Percentiles rank a stretch among this genome's conserved stretches.
phyloP scores from a whole-genome alignment of 2,797 vertebrate genomes.

The Pangasius djambal region DNA sequence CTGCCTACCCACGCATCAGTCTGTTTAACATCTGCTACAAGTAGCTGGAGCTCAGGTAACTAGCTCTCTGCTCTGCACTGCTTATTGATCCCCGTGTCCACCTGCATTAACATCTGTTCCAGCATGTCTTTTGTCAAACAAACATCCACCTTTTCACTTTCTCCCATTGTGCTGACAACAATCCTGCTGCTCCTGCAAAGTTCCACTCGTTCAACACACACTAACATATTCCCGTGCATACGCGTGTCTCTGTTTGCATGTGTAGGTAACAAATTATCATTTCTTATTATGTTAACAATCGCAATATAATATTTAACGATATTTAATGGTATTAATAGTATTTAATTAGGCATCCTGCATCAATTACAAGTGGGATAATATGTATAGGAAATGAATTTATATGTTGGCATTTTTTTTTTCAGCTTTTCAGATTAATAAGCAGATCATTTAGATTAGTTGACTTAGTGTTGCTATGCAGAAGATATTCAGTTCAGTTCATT shows the following conservation, averaged over 20 bases:
- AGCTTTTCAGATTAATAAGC: not conserved
- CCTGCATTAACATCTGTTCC: conserved; percentile 84
- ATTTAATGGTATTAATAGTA: not conserved
- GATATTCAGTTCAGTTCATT: not conserved
- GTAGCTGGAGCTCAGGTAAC: conserved; percentile 81
- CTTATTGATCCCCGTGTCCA: conserved; percentile 82
- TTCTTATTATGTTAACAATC: not conserved
- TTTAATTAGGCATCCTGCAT: not conserved
- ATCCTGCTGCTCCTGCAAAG: conserved; percentile 33
- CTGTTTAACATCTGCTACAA: conserved; percentile 84
- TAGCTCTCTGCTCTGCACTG: conserved; percentile 71
- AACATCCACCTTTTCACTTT: conserved; percentile 73
- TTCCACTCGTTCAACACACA: not conserved
- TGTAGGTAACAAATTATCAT: not conserved
- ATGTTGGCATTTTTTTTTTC: not conserved
- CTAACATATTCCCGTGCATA: not conserved
- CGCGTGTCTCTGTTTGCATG: not conserved
- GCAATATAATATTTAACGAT: not conserved
- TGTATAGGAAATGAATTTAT: not conserved
- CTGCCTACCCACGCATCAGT: conserved; percentile 81
- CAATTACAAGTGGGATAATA: not conserved
- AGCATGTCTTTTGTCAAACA: conserved; percentile 72
- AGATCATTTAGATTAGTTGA: not conserved
- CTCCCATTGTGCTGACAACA: conserved; percentile 60
- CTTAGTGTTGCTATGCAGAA: not conserved